These are phyloP conservation scores for Vulpes ferrilata DNA, from an alignment of 2,113 vertebrate genomes.

Conservation along the genomic window DNA sequence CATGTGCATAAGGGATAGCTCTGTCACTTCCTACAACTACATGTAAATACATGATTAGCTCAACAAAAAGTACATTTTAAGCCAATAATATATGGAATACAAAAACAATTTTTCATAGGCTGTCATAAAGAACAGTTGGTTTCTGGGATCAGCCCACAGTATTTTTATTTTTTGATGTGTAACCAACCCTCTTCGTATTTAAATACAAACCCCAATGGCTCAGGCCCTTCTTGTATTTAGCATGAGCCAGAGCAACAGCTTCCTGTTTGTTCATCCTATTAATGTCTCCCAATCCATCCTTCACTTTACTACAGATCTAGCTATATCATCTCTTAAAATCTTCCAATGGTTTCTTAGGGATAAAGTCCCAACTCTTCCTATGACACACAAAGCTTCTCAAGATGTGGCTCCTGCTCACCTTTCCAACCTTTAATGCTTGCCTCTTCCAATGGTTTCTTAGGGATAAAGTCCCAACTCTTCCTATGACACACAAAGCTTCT, in stretches of 20 bases:
- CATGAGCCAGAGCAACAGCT: background rate
- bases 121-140: background rate
- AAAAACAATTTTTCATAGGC: slow-evolving; percentile 30
- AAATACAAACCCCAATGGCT: background rate
- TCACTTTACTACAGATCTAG: background rate
- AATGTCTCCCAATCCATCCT: background rate
- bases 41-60: background rate
- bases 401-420: background rate
- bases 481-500: background rate
- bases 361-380: background rate
- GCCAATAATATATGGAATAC: background rate
- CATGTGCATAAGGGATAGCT: slow-evolving; percentile 1
- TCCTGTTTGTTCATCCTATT: background rate
- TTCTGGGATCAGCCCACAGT: background rate
- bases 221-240: background rate
- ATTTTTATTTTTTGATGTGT: background rate
- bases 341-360: background rate
- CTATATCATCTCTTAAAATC: background rate
- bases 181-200: background rate
- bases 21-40: background rate
- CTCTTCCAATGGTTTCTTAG: no score
- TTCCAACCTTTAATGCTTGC: background rate
- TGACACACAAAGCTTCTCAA: background rate
- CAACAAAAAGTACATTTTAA: background rate
- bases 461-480: no score